Evolutionary conservation across 2,113 vertebrate species (phyloP), one percentile per base, ranked within the genome.

Genomic region (Lophius piscatorius): DNA sequence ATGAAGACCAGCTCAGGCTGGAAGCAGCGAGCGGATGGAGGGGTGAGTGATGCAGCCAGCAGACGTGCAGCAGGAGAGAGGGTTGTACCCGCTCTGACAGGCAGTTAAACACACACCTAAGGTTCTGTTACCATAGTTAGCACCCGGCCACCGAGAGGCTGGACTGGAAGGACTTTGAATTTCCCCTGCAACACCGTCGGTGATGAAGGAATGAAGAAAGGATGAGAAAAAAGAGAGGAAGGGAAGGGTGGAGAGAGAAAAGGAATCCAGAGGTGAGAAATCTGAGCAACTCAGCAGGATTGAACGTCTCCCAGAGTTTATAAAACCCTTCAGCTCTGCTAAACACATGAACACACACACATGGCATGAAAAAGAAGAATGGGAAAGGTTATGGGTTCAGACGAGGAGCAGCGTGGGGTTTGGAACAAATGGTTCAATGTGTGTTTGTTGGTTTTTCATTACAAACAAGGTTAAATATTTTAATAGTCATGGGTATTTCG

Each of bases 151-250:
- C 80, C 90, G 82, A 87, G 89, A 87, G 76, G 57, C 63, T 83
- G 92, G 87, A 88, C 92, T 91, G 84, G 90, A 86, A 47, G 90
- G 92, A 58, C 89, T 91, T 86, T 92, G 91, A 89, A n/a, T n/a
- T n/a, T 93, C 91, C 88, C 89, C 92, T 92, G 91, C 16, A 89
- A 83, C 41, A 82, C 82, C 59, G 74, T 86, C 60, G 73, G 74
- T 63, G 52, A 60, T 78, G 46, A 57, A 1, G 20, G 12, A 42
- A 59, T n/a, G 38, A 70, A 58, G 23, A 34, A 12, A 52, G 22
- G 56, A 14, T 42, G 12, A 22, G 10, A 50, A 34, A 45, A 28
- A 44, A 13, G 29, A 65, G 60, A 54, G 22, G 22, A 63, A 54
- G 48, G 63, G 54, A 63, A 47, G 51, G 54, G 73, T 56, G 68